Conservation (phyloP, 2,797 vertebrate genomes). For the Rhyacichthys aspro region DNA sequence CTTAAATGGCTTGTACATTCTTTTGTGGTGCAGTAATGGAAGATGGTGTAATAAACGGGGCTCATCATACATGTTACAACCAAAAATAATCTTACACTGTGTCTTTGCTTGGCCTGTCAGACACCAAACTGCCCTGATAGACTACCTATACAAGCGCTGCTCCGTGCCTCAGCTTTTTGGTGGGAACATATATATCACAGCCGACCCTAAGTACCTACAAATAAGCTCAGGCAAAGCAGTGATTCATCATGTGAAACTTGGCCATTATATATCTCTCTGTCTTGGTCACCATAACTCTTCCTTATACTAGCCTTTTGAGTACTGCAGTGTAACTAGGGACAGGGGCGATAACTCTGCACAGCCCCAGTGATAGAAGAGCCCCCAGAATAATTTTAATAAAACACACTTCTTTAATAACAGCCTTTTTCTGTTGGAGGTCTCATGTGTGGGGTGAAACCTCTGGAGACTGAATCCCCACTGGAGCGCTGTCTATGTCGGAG, state of each 20-base stretch:
- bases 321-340: conserved; percentile 71
- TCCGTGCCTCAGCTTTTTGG: conserved; percentile 54
- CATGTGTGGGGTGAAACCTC: conserved; percentile 24
- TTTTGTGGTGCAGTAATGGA: conserved; percentile 11
- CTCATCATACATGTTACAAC: conserved; percentile 9
- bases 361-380: conserved; percentile 68
- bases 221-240: conserved; percentile 67
- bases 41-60: conserved; percentile 1
- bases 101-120: conserved; percentile 44
- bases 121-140: conserved; percentile 41
- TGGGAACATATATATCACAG: conserved; percentile 57
- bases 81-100: conserved; percentile 14
- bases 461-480: conserved; percentile 21
- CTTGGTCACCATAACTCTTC: conserved; percentile 73
- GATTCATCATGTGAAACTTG: conserved; percentile 73
- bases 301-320: conserved; percentile 76
- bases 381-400: conserved; percentile 70
- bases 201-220: conserved; percentile 68
- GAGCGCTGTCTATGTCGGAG: conserved; percentile 12
- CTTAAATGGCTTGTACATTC: background rate
- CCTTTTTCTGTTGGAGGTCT: conserved; percentile 33
- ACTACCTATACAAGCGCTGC: conserved; percentile 51
- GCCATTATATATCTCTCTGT: conserved; percentile 74
- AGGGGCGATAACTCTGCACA: conserved; percentile 72
- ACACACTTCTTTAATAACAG: conserved; percentile 58